Evolutionary conservation across 2,797 vertebrate genomes (phyloP), one percentile per base, ranked within the genome.

Genomic region (Pogonophryne albipinna): DNA sequence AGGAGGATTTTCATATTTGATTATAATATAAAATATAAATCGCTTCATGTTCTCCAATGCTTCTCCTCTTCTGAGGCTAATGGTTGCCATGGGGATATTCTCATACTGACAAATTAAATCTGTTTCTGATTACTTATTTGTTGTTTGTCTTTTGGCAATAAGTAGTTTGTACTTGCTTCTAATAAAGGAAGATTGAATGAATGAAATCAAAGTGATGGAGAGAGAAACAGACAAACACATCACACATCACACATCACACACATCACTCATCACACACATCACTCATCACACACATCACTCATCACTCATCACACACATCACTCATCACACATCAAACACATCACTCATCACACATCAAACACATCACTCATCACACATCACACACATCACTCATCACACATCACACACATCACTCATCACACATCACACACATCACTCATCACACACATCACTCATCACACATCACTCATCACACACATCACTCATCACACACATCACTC

Each of bases 31-130:
- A 38, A 9, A 38, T 9, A 9, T 38, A 38, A 20, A 31, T 55
- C 15, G 46, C 41, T 34, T 38, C 13, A 14, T 51, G 59, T 42
- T 17, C 38, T 49, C 27, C 45, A 10, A 0, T 27, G 58, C 46
- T 66, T 60, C 27, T 57, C n/a, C 53, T 38, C 31, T 9, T 2
- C n/a, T 13, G 69, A 52, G 56, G 46, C 62, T 27, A 51, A 74
- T 52, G 51, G 74, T 80, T 78, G 44, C 65, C 63, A 68, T 66
- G 42, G 71, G 13, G 66, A 66, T 38, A 53, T 71, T 11, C 58
- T 49, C 70, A 72, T 73, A 63, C 56, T 31, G 68, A 55, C 73
- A 76, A 83, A 82, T 79, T 20, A 47, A 77, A 81, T 81, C 46
- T 23, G 41, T 41, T 69, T 55, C 2, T 71, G 34, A 69, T 73